phyloP scores from a whole-genome alignment of 1,140 invertebrate genomes.

The Carposina sasakii region DNA sequence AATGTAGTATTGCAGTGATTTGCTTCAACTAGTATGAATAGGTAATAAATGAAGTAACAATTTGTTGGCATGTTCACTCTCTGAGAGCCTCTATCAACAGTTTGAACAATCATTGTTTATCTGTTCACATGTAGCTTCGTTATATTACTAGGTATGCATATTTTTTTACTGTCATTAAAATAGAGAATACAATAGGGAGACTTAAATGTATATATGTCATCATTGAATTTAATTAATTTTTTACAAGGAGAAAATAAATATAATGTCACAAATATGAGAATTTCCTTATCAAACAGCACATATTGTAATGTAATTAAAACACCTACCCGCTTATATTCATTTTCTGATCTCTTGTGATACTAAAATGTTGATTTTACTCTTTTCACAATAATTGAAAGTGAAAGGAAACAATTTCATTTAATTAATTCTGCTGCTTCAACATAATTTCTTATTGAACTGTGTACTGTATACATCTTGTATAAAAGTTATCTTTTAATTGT shows the following conservation, averaged over 20 bases:
- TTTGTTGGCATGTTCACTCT: no score
- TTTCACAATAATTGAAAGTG: slow-evolving; percentile 42
- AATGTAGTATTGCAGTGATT: no score
- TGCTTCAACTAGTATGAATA: no score
- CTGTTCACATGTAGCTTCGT: slow-evolving; percentile 65
- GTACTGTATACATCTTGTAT: slow-evolving; percentile 63
- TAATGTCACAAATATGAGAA: slow-evolving; percentile 59
- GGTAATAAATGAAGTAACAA: no score
- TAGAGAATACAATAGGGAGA: slow-evolving; percentile 57
- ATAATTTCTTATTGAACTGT: slow-evolving; percentile 54
- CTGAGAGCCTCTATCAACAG: no score
- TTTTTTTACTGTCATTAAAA: slow-evolving; percentile 69
- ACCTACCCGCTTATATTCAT: slow-evolving; percentile 44
- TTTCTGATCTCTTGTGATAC: slow-evolving; percentile 60
- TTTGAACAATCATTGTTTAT: slow-evolving; percentile 58
- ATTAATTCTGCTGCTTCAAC: slow-evolving; percentile 42
- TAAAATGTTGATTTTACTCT: slow-evolving; percentile 35
- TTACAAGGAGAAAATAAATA: slow-evolving; percentile 62
- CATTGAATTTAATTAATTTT: slow-evolving; percentile 69
- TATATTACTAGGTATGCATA: slow-evolving; percentile 70
- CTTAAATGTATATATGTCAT: slow-evolving; percentile 68
- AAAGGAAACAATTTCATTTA: slow-evolving; percentile 45
- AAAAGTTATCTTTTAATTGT: slow-evolving; percentile 65
- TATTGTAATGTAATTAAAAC: no score
- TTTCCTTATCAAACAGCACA: slow-evolving; percentile 43